Base-by-base conservation (phyloP, 2,113 vertebrate species). In the Gopherus flavomarginatus region DNA sequence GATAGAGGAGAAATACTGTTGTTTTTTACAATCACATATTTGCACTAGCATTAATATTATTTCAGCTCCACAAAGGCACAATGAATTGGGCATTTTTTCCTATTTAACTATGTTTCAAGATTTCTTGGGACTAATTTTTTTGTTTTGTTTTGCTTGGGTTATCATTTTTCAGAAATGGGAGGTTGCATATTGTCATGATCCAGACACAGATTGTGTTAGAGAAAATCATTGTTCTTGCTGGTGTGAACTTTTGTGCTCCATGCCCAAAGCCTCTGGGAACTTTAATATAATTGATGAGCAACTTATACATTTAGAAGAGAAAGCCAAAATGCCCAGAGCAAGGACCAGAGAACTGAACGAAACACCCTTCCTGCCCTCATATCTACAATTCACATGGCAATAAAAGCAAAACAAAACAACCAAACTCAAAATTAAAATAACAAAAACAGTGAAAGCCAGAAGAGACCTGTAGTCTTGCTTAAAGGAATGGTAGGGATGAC, bases 261-360 rank as follows among this genome's bases (percentile, higher is more conserved):
- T 22, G 17, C n/a, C 50, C 3, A 91, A 90, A 88, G 44, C 29
- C 35, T 85, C 87, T 83, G 19, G 1, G 1, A 88, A 22, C 9
- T 59, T 31, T 65, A 85, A 12, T 85, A 89, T 81, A 22, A 79
- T 53, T 22, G 1, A 75, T n/a, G 85, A 47, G 6, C 78, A 90
- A 92, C 93, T 92, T 57, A 93, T 72, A 91, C 83, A 87, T 88
- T 75, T 65, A 59, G 9, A 83, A 42, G 93, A 91, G 81, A 90
- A 85, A 92, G 44, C 8, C 78, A 89, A 35, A 31, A 89, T 62
- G 56, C 35, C 31, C 69, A 81, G 4, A 44, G 87, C 78, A 94
- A 92, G 12, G 87, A 57, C 53, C 59, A 83, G 1, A 44, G 27
- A 90, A 65, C 88, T 62, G 72, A 91, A 56, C 11, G 95, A 89